Evolutionary conservation across 2,888 invertebrate species (phyloP), one percentile per base, ranked within the genome.

Genomic region (Autographa pulchrina): DNA sequence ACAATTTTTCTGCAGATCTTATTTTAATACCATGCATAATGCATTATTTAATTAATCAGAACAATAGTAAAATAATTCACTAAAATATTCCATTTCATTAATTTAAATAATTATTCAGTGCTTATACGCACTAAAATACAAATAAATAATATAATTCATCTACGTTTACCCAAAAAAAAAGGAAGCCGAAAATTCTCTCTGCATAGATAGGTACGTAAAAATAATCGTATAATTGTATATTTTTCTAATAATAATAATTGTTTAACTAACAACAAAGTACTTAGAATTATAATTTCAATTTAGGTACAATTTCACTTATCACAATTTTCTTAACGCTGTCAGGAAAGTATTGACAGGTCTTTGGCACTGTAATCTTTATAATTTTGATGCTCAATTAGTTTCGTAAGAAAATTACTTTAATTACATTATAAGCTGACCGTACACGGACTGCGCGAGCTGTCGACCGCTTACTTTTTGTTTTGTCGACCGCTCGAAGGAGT

Each of bases 271-370:
- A 73, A 74, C 61, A 59, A 41, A 43, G 56, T 60, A 61, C 43
- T 70, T 74, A 73, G 60, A 68, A 75, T 80, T 72, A 75, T 71
- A 78, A 80, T 82, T 80, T 82, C 61, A 52, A 67, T 80, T 88
- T 86, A 89, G 86, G 84, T 88, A 86, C 82, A 75, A 70, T 75
- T 76, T 77, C 20, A 64, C 77, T 77, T 89, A 89, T 89, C 89
- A 89, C 89, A 85, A 82, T 85, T 81, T 85, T 35, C 60, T 82
- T 75, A 81, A 85, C 83, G 85, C 83, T 80, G 81, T 74, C 83
- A 79, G 76, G 73, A 48, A 63, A 74, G 54, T 62, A 62, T 70
- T 77, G 74, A 77, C 80, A 77, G 72, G 76, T 84, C 77, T 85
- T 88, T 88, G 87, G 87, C 88, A 88, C 87, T 78, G 67, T 69